These are phyloP conservation scores for Silurus meridionalis DNA, from an alignment of 2,113 vertebrate species.

Conservation along the genomic window DNA sequence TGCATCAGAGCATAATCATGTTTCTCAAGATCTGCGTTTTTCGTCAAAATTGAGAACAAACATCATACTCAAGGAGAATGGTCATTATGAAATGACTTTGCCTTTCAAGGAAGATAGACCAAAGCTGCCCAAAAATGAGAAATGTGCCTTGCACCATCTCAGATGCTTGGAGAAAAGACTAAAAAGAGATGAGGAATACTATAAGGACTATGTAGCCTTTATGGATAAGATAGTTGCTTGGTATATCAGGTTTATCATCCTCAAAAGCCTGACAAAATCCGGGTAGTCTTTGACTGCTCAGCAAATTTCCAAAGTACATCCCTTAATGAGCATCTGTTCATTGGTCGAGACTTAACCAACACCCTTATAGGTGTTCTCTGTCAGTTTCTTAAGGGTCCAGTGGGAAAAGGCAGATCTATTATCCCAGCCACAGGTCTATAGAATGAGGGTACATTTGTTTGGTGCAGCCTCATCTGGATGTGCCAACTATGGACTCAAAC, in stretches of 20 bases:
- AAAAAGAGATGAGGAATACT: too few relatives aligned
- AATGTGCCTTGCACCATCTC: not conserved
- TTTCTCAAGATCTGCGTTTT: not conserved
- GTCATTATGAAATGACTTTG: not conserved
- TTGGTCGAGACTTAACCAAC: slow-evolving; percentile 21
- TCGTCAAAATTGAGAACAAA: not conserved
- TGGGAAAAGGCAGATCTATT: not conserved
- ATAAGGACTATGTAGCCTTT: too few relatives aligned
- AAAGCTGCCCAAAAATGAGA: not conserved
- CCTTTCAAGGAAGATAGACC: not conserved
- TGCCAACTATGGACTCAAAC: not conserved
- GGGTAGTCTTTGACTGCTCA: not conserved
- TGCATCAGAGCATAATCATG: not conserved
- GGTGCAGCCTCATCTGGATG: not conserved
- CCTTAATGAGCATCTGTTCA: slow-evolving; percentile 17
- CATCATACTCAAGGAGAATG: not conserved
- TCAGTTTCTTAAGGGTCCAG: not conserved
- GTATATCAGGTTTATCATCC: slow-evolving; percentile 18
- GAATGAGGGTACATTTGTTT: not conserved
- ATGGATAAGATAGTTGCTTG: slow-evolving; percentile 23
- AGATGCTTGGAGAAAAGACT: too few relatives aligned
- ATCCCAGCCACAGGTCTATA: not conserved
- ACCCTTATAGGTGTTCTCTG: slow-evolving; percentile 27
- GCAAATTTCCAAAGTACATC: slow-evolving; percentile 4
- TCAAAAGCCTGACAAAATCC: not conserved